Percentiles rank a stretch among this genome's conserved stretches.
These are phyloP conservation scores for Hartigia nigra DNA, from an alignment of 2,888 invertebrate species.

Conservation along the genomic window DNA sequence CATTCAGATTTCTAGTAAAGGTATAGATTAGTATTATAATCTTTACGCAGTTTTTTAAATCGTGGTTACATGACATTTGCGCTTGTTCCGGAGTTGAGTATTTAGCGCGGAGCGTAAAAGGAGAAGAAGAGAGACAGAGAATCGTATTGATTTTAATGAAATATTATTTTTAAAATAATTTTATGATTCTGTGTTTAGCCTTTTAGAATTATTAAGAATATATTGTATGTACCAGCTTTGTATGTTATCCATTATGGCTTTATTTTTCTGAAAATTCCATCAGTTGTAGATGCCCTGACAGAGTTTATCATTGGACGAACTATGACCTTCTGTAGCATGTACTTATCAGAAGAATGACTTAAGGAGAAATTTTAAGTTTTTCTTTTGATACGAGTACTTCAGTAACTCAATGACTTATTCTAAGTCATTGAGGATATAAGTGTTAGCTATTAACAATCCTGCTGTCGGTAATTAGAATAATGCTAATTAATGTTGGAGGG, in stretches of 20 bases:
- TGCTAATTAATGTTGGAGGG: neutral
- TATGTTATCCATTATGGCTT: neutral
- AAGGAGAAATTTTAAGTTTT: neutral
- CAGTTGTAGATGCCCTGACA: neutral
- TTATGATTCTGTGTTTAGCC: neutral
- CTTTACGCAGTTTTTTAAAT: neutral
- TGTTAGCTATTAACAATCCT: neutral
- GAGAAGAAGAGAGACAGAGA: conserved; percentile 15
- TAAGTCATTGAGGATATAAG: neutral
- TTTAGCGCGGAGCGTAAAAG: conserved; percentile 14
- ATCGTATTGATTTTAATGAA: neutral
- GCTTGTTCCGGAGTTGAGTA: conserved; percentile 6
- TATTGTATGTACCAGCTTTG: neutral
- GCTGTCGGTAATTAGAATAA: neutral
- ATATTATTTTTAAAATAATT: neutral
- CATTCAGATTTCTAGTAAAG: neutral
- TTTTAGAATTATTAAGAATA: neutral
- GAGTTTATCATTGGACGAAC: neutral
- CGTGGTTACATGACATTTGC: neutral
- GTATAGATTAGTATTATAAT: neutral
- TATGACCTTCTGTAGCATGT: neutral
- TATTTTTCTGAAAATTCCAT: neutral
- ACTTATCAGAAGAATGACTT: neutral
- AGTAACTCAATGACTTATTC: neutral
- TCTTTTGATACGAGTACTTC: neutral